Percentiles rank a stretch among this genome's conserved stretches.
phyloP scores from a whole-genome alignment of 1,140 invertebrate genomes.

The Trichoplusia ni region DNA sequence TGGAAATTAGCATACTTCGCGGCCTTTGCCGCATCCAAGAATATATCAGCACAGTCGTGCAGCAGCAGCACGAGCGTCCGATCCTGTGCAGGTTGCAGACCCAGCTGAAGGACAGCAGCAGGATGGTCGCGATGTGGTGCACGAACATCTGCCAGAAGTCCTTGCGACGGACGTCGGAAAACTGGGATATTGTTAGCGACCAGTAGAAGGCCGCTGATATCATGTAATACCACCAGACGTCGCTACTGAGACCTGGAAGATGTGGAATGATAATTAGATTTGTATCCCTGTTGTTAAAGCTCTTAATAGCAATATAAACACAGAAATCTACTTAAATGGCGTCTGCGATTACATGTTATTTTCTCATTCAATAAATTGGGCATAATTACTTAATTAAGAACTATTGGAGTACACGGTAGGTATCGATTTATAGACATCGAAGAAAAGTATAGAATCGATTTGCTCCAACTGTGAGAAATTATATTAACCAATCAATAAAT shows the following conservation, averaged over 20 bases:
- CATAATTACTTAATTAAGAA: too few relatives aligned
- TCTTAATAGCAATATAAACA: too few relatives aligned
- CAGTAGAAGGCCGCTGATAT: conserved; percentile 97
- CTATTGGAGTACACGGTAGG: too few relatives aligned
- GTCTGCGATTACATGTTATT: too few relatives aligned
- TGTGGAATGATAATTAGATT: not conserved
- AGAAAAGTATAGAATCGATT: too few relatives aligned
- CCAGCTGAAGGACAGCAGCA: conserved; percentile 96
- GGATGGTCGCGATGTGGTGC: conserved; percentile 96
- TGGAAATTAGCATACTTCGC: conserved; percentile 95
- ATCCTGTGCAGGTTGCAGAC: conserved; percentile 96
- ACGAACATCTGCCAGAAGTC: conserved; percentile 99
- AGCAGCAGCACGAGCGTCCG: conserved; percentile 95
- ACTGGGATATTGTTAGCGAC: conserved; percentile 95
- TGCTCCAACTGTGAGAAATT: too few relatives aligned
- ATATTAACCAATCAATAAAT: too few relatives aligned
- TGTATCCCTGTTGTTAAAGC: too few relatives aligned
- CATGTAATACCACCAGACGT: conserved; percentile 98
- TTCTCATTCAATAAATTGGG: too few relatives aligned
- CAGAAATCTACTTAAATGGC: too few relatives aligned
- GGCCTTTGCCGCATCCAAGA: conserved; percentile 96
- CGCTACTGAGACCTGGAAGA: conserved; percentile 84
- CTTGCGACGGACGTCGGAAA: conserved; percentile 95
- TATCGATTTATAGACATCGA: too few relatives aligned
- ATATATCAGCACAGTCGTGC: conserved; percentile 98